Evolutionary conservation across 1,140 invertebrate species (phyloP).

Genomic region (Drosophila novamexicana): DNA sequence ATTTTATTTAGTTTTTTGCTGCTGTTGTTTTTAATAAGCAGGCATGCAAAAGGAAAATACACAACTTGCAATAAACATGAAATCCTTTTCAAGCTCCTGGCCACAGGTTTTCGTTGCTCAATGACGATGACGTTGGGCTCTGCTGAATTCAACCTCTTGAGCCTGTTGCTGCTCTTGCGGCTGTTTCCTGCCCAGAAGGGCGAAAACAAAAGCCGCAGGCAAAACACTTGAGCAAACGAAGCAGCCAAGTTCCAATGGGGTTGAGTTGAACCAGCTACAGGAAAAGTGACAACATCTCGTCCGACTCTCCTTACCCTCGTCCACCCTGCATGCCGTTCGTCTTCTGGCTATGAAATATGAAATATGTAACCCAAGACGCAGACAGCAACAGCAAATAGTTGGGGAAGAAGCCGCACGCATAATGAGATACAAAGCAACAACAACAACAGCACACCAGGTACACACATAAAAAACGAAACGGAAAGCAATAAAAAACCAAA

Average conservation of each 20-base stretch:
- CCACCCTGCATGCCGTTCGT: conserved; percentile 25
- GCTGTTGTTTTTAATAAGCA: conserved; percentile 46
- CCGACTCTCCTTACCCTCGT: background rate
- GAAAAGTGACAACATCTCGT: conserved; percentile 46
- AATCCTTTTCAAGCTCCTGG: conserved; percentile 69
- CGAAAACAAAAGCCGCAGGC: conserved; percentile 47
- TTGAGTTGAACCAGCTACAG: conserved; percentile 16
- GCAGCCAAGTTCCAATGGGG: conserved; percentile 56
- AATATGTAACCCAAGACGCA: conserved; percentile 79
- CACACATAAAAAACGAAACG: conserved; percentile 56
- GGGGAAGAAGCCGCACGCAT: conserved; percentile 58
- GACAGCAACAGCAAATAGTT: conserved; percentile 18
- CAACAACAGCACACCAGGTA: conserved; percentile 40
- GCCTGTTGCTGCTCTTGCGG: conserved; percentile 48
- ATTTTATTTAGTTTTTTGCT: conserved; percentile 27
- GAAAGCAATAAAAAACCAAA: conserved; percentile 52
- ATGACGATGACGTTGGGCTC: conserved; percentile 43
- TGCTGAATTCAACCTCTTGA: conserved; percentile 17
- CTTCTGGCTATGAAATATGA: conserved; percentile 65
- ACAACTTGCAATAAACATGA: conserved; percentile 44
- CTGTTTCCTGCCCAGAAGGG: conserved; percentile 53
- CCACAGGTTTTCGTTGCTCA: conserved; percentile 26
- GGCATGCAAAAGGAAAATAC: conserved; percentile 22
- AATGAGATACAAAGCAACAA: conserved; percentile 66
- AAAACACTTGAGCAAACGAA: conserved; percentile 78